Evolutionary conservation across 2,888 invertebrate species (phyloP).

Genomic region (Drosophila histrio): DNA sequence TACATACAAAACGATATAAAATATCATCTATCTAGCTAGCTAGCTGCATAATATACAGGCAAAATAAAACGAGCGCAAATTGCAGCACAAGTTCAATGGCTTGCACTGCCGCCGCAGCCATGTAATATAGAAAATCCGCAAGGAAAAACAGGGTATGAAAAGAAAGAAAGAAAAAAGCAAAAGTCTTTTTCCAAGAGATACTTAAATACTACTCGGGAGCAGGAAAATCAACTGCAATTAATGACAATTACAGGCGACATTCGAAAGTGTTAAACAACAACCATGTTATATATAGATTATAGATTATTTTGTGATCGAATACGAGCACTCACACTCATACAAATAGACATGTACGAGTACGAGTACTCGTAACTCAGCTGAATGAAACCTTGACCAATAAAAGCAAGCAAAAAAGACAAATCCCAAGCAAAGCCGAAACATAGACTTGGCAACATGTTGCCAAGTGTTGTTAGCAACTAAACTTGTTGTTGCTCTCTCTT

Average conservation of each 20-base stretch:
- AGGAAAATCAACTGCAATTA: constrained; percentile 77
- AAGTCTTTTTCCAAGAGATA: constrained; percentile 61
- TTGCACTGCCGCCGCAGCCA: constrained; percentile 47
- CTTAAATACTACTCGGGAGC: constrained; percentile 58
- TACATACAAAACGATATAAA: constrained; percentile 2
- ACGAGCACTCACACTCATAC: background rate
- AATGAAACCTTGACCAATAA: constrained; percentile 73
- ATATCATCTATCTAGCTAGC: constrained; percentile 2
- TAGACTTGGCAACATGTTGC: constrained; percentile 52
- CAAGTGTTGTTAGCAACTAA: constrained; percentile 21
- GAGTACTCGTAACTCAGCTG: constrained; percentile 14
- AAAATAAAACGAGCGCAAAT: constrained; percentile 43
- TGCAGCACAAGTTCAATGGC: constrained; percentile 80
- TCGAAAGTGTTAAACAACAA: constrained; percentile 71
- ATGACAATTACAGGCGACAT: constrained; percentile 69
- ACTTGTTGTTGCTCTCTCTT: constrained; percentile 21
- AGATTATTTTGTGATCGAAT: constrained; percentile 67
- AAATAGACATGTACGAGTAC: background rate
- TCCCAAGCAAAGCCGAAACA: constrained; percentile 33
- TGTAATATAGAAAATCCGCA: constrained; percentile 64
- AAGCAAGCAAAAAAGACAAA: constrained; percentile 19
- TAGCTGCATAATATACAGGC: constrained; percentile 28
- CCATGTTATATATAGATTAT: constrained; percentile 70
- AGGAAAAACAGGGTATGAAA: constrained; percentile 4
- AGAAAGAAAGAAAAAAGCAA: constrained; percentile 50